phyloP scores from a whole-genome alignment of 2,888 invertebrate genomes.

The Agrilus biguttatus region DNA sequence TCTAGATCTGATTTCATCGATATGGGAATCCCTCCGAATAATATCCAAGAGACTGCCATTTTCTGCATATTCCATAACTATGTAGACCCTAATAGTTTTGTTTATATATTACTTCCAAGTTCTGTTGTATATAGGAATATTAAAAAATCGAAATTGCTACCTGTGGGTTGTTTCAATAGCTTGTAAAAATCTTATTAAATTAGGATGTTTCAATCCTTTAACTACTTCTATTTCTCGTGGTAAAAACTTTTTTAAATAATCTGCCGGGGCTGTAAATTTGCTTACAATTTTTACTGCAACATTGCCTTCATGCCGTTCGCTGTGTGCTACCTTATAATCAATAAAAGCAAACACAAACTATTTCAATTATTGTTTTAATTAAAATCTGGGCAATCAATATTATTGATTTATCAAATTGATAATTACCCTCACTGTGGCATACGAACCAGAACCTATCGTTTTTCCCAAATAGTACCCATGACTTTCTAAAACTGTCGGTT shows the following conservation, averaged over 20 bases:
- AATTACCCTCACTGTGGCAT: slow-evolving; percentile 63
- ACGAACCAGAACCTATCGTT: slow-evolving; percentile 68
- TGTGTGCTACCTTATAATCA: slow-evolving; percentile 48
- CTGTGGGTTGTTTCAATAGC: slow-evolving; percentile 75
- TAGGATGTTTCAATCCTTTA: slow-evolving; percentile 63
- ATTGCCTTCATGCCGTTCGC: slow-evolving; percentile 54
- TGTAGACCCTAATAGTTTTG: slow-evolving; percentile 47
- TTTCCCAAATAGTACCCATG: slow-evolving; percentile 64
- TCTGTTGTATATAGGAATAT: background rate
- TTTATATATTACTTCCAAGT: background rate
- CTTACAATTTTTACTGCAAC: slow-evolving; percentile 76
- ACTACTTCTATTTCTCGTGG: slow-evolving; percentile 74
- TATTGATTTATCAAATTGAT: slow-evolving; percentile 1
- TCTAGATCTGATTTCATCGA: slow-evolving; percentile 53
- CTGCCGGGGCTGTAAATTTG: slow-evolving; percentile 67
- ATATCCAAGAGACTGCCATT: slow-evolving; percentile 67
- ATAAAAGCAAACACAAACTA: slow-evolving; percentile 17
- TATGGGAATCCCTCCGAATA: slow-evolving; percentile 55
- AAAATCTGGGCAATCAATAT: background rate
- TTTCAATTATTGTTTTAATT: slow-evolving; percentile 7
- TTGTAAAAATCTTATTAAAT: slow-evolving; percentile 66
- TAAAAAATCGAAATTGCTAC: slow-evolving; percentile 26
- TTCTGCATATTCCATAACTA: slow-evolving; percentile 72
- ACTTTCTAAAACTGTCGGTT: slow-evolving; percentile 50
- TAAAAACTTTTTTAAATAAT: slow-evolving; percentile 65